Evolutionary conservation across 2,888 invertebrate species (phyloP), one percentile per base, ranked within the genome.

Genomic region (Chloromyia formosa): DNA sequence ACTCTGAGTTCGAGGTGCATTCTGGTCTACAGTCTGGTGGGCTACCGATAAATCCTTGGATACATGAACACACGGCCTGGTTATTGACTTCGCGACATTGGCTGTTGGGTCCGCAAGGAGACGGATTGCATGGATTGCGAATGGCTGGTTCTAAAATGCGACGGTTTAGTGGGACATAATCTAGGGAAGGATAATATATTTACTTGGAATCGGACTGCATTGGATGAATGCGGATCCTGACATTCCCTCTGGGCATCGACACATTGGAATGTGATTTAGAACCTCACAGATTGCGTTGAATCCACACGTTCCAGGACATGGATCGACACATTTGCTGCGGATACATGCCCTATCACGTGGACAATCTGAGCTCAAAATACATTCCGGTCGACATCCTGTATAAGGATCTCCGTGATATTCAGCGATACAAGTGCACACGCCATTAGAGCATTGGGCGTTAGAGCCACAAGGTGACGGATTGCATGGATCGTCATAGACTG

Each of bases 1-100:
- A 94, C 82, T 94, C 94, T 0, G 92, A 89, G 82, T 91, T 93
- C 3, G 90, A 88, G 53, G 90, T 87, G 82, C 93, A 94, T 84
- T 93, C 93, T 16, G 93, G 93, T 80, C 93, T 87, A 81, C 94
- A 94, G 10, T 90, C 89, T 1, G 94, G 94, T 54, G 94, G 94
- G 78, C 88, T 89, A 77, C 94, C 94, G 61, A 92, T 88, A 81
- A 88, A 94, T 77, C 90, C 92, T 69, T 87, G 84, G 74, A 93
- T 86, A 82, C 92, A 93, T 68, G 91, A 92, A 84, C 91, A 93
- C 23, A 89, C 91, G 45, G 90, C 90, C 85, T 93, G 92, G 69
- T 88, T 90, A 83, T 92, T 93, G 75, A 91, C 87, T 81, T 90
- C 89, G 77, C 91, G 88, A 82, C 93, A 94, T 83, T 92, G 91